Conservation (phyloP, 2,888 invertebrate genomes). For the Timema podura region DNA sequence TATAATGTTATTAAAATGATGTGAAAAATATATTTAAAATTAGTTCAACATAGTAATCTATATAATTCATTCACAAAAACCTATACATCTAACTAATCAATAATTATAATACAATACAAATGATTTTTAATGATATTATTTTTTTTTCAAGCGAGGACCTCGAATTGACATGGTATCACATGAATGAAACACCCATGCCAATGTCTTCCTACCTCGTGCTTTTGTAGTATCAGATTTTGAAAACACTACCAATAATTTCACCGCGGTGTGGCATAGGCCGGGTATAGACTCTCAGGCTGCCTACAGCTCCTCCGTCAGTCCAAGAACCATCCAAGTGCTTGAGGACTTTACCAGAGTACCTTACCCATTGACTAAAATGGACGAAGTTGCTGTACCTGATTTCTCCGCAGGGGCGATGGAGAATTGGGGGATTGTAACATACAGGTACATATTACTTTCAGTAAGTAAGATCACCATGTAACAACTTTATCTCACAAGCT, state of each 20-base stretch:
- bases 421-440: constrained; percentile 78
- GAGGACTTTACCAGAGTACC: constrained; percentile 45
- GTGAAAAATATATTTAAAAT: too few species aligned
- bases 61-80: too few species aligned
- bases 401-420: constrained; percentile 50
- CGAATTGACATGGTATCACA: constrained; percentile 11
- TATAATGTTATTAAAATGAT: too few species aligned
- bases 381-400: constrained; percentile 43
- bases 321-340: constrained; percentile 33
- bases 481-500: too few species aligned
- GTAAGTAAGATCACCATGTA: too few species aligned
- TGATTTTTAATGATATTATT: too few species aligned
- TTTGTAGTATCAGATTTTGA: constrained; percentile 38
- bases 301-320: constrained; percentile 48
- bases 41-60: too few species aligned
- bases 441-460: constrained; percentile 49
- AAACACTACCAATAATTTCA: background rate
- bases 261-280: constrained; percentile 32
- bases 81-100: too few species aligned
- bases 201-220: constrained; percentile 64
- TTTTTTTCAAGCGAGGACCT: too few species aligned
- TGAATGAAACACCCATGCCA: constrained; percentile 48
- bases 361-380: constrained; percentile 46
- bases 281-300: constrained; percentile 39
- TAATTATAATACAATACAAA: too few species aligned